Evolutionary conservation across 2,888 invertebrate genomes (phyloP), one percentile per base, ranked within the genome.

Genomic region (Drosophila melanosoma): DNA sequence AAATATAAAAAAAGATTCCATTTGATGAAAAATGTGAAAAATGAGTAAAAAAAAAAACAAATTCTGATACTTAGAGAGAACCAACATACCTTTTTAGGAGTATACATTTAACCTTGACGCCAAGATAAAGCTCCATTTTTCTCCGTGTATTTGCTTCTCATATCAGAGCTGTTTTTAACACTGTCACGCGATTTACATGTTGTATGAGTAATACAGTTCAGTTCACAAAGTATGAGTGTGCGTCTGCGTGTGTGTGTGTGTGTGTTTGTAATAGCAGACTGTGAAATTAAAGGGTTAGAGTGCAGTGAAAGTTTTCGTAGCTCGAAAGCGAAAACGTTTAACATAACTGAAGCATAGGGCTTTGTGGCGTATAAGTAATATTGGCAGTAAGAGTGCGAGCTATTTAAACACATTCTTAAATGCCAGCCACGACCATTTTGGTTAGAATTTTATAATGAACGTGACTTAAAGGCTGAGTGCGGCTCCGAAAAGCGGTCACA

Each of bases 191-290:
- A 20, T 45, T 29, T 29, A 51, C 72, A 60, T 45, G 81, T 62
- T 78, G 76, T 75, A 86, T 87, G 88, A 85, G 79, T 86, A 87
- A 90, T 87, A 73, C 69, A 74, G 72, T 61, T 69, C 70, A 58
- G 51, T 64, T 33, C 29, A 59, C 51, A 40, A 48, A 38, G 48
- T 26, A 15, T 38, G 56, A 17, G 54, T 38, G 54, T 20, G 32
- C n/a, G 33, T 61, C 15, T 52, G 20, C 11, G 29, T 36, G 26
- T 35, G 23, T 48, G 32, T 45, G 42, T 63, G 60, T 67, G 35
- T 59, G 48, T 60, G 38, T 33, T 17, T 26, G 52, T 49, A 59
- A 45, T 42, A 57, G 26, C 60, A 57, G 74, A 57, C 56, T 61
- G 15, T 23, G 11, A 60, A 72, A 61, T 81, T 58, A 76, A 76